Percentiles rank a stretch among this genome's conserved stretches.
phyloP scores from a whole-genome alignment of 2,888 invertebrate species.

The Tipula helvola region DNA sequence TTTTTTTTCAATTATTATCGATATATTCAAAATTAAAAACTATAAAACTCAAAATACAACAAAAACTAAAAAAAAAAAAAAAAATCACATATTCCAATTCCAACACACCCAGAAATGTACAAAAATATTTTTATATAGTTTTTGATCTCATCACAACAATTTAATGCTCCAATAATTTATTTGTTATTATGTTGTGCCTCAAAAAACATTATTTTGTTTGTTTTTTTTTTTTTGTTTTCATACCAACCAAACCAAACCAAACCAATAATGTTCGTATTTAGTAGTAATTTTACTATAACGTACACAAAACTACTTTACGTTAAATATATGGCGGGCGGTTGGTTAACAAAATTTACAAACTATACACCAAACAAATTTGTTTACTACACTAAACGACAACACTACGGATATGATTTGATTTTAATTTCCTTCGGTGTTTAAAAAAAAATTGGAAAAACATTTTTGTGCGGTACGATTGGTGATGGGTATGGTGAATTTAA shows the following conservation, averaged over 20 bases:
- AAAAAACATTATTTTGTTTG: not conserved
- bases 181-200: slow-evolving; percentile 4
- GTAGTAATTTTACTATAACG: not conserved
- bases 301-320: not conserved
- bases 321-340: not conserved
- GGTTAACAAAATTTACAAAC: not conserved
- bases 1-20: not conserved
- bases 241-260: not conserved
- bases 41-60: not conserved
- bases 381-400: not conserved
- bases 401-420: not conserved
- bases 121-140: not conserved
- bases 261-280: not conserved
- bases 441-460: not conserved
- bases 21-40: slow-evolving; percentile 1
- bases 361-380: not conserved
- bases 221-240: not conserved
- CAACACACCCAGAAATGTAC: not conserved
- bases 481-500: not conserved
- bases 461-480: not conserved
- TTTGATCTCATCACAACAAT: slow-evolving; percentile 4
- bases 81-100: not conserved
- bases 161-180: slow-evolving; percentile 4
- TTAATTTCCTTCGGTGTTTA: not conserved
- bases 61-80: not conserved